Evolutionary conservation across 2,113 vertebrate species (phyloP), one percentile per base, ranked within the genome.

Genomic region (Chroicocephalus ridibundus): DNA sequence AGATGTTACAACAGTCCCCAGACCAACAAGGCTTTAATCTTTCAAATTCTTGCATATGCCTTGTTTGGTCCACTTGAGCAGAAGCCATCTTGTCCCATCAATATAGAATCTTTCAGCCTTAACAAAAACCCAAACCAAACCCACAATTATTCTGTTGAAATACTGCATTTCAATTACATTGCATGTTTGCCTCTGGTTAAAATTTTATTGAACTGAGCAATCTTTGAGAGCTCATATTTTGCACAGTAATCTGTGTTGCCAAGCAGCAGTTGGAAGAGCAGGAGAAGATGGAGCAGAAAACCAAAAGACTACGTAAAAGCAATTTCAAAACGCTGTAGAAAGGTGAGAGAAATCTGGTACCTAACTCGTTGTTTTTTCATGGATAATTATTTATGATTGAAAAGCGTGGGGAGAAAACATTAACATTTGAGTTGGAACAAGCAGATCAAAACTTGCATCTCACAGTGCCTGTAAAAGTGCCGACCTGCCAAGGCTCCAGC

Each of bases 301-400:
- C 19, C 29, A 69, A 75, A 87, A 77, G 24, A 58, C 44, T 61
- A 16, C 27, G 36, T 36, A 82, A 74, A 88, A 83, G 29, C 21
- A 58, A 34, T 90, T 77, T 66, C 58, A 84, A 88, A 88, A 60
- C 10, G 36, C 14, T 46, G 36, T 9, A 34, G 64, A 86, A 90
- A 65, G 77, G 55, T 24, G n/a, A 72, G 52, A 66, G 38, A 64
- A 91, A 29, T 47, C 14, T 77, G 68, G 32, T 36, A 42, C 9
- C 25, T 49, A 64, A 55, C 79, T 76, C 6, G 10, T 47, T 68
- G 25, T 19, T 90, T 90, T 83, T 86, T 89, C 69, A 84, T 26
- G 40, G 55, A 51, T 88, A 92, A 93, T 95, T 93, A 94, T 94
- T 87, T 85, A 49, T 81, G 60, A 36, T 75, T 61, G n/a, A 91